phyloP scores from a whole-genome alignment of 2,113 vertebrate genomes.

The Trachemys scripta region DNA sequence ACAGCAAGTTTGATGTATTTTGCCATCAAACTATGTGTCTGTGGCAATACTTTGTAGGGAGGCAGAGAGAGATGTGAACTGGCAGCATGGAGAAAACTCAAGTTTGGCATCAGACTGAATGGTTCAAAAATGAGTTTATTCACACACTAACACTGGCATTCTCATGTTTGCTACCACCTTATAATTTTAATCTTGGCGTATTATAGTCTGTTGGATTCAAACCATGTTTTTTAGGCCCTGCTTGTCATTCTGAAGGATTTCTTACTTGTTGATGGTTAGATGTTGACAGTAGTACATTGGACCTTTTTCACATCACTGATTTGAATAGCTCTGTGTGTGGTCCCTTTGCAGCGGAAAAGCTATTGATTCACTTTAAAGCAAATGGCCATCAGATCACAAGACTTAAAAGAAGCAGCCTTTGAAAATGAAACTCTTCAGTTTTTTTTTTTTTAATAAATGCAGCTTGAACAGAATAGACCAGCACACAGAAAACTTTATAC shows the following conservation, averaged over 20 bases:
- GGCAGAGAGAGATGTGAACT: background rate
- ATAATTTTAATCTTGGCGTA: background rate
- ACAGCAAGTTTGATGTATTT: background rate
- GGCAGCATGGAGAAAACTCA: background rate
- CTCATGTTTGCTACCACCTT: accelerated
- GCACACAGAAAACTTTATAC: background rate
- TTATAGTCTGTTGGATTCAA: background rate
- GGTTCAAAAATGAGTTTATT: background rate
- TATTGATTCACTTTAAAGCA: background rate
- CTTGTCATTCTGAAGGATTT: background rate
- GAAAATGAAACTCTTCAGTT: background rate
- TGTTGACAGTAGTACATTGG: background rate
- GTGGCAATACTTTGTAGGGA: background rate
- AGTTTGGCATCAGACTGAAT: background rate
- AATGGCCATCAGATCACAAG: background rate
- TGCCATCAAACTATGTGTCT: background rate
- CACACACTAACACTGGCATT: background rate
- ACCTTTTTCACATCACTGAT: background rate
- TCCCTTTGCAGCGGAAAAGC: background rate
- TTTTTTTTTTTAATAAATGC: background rate
- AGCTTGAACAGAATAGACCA: background rate
- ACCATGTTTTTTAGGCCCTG: background rate
- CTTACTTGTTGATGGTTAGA: background rate
- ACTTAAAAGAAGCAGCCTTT: background rate
- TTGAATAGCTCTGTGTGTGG: background rate